Conservation (phyloP, 2,888 invertebrate genomes). For the Parascotia fuliginaria region DNA sequence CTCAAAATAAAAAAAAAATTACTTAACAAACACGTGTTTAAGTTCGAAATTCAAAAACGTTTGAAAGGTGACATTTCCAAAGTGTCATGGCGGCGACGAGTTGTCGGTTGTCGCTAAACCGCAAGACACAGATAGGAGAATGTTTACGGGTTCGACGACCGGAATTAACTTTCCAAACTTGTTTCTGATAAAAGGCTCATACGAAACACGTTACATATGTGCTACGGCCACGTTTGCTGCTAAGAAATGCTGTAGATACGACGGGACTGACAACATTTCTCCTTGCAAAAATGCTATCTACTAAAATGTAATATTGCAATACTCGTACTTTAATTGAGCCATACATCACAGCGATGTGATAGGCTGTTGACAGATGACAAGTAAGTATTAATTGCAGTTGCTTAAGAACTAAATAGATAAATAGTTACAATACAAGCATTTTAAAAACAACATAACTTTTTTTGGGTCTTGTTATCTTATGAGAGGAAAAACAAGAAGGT, state of each 20-base stretch:
- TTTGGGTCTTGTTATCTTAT: slow-evolving; percentile 1
- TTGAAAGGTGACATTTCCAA: slow-evolving; percentile 28
- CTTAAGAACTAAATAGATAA: neutral
- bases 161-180: slow-evolving; percentile 77
- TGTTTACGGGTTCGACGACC: slow-evolving; percentile 70
- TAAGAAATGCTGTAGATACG: slow-evolving; percentile 40
- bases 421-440: neutral
- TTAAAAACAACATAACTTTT: neutral
- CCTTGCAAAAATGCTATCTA: slow-evolving; percentile 6
- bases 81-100: slow-evolving; percentile 22
- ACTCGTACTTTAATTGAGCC: neutral
- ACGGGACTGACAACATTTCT: slow-evolving; percentile 18
- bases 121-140: slow-evolving; percentile 66
- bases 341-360: slow-evolving; percentile 1
- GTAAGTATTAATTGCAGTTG: neutral
- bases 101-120: slow-evolving; percentile 54
- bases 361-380: neutral
- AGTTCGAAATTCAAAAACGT: slow-evolving; percentile 28
- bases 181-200: slow-evolving; percentile 70
- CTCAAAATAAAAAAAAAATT: slow-evolving; percentile 21
- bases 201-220: slow-evolving; percentile 53
- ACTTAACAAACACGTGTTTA: slow-evolving; percentile 21
- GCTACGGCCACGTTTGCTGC: slow-evolving; percentile 31
- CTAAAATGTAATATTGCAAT: neutral
- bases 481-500: neutral